These are phyloP conservation scores for Leptopilina drosophilae DNA, from an alignment of 2,888 invertebrate genomes.

Conservation along the genomic window DNA sequence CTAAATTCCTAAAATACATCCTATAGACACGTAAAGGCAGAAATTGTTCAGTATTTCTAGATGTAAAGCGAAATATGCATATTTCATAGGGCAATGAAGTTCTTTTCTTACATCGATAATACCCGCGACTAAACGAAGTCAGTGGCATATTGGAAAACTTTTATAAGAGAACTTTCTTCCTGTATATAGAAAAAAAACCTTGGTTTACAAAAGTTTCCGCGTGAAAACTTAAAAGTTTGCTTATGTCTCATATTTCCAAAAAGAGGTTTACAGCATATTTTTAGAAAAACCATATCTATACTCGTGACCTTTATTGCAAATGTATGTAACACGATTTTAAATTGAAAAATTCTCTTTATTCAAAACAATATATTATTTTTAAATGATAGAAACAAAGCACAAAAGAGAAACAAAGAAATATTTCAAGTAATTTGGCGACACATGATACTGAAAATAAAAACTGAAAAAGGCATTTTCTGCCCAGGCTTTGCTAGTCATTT, in stretches of 20 bases:
- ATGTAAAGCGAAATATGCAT: not conserved
- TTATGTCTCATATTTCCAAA: not conserved
- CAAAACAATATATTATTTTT: not conserved
- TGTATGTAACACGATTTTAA: not conserved
- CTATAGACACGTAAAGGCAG: too few species aligned
- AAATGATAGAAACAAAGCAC: too few species aligned
- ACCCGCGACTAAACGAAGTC: constrained; percentile 3
- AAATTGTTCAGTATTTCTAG: not conserved
- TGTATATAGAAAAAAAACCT: too few species aligned
- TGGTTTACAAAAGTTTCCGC: not conserved
- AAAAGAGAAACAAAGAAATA: too few species aligned
- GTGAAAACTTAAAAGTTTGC: not conserved
- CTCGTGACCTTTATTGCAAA: not conserved
- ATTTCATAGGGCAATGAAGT: not conserved
- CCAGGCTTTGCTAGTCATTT: too few species aligned
- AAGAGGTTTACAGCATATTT: not conserved
- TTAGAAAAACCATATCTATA: not conserved
- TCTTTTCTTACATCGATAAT: constrained; percentile 2
- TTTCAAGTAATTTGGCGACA: too few species aligned
- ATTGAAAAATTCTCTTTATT: not conserved
- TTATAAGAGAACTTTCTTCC: constrained; percentile 6
- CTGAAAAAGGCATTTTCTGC: too few species aligned
- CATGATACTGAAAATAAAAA: too few species aligned
- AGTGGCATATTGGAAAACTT: constrained; percentile 30
- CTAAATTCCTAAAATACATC: too few species aligned